Evolutionary conservation across 2,888 invertebrate species (phyloP).

Genomic region (Heliconius cydno): DNA sequence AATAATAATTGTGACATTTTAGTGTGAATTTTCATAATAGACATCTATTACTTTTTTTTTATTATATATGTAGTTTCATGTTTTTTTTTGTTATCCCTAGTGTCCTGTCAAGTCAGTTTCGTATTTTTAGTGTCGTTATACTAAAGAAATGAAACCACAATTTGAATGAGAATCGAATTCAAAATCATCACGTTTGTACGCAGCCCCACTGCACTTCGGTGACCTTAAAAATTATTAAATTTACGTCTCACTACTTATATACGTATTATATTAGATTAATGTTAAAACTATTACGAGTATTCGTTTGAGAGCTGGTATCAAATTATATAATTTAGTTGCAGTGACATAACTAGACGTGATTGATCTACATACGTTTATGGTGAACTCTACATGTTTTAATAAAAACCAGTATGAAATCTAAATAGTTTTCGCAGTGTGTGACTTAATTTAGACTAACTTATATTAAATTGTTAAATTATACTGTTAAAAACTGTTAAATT

Average conservation of each 20-base stretch:
- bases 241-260: not conserved
- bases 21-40: not conserved
- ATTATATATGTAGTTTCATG: not conserved
- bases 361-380: constrained; percentile 9
- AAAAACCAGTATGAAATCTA: not conserved
- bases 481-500: too few relatives aligned
- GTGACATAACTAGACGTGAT: not conserved
- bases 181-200: not conserved
- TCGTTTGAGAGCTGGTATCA: not conserved
- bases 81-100: not conserved
- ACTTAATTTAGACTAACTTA: too few relatives aligned
- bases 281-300: not conserved
- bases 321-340: not conserved
- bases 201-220: not conserved
- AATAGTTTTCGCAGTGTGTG: not conserved
- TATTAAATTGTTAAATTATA: too few relatives aligned
- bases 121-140: too few relatives aligned
- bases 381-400: not conserved
- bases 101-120: too few relatives aligned
- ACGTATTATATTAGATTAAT: not conserved
- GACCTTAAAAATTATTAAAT: too few relatives aligned
- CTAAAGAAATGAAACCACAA: too few relatives aligned
- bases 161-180: not conserved
- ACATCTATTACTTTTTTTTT: not conserved
- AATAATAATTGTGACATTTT: not conserved